Evolutionary conservation across 2,797 vertebrate genomes (phyloP).

Genomic region (Selene dorsalis): DNA sequence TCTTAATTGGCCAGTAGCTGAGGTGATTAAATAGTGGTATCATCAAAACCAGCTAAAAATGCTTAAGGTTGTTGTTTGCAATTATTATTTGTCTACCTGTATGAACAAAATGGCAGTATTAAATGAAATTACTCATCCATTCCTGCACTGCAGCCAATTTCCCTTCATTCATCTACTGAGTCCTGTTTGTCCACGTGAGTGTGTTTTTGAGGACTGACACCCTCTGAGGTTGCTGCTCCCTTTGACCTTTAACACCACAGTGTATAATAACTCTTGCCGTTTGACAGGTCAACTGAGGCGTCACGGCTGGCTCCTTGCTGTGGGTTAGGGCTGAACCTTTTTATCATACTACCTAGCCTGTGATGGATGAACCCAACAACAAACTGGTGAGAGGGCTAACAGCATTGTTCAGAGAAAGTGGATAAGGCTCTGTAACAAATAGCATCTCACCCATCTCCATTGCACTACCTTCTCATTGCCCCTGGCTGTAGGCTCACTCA

Average conservation of each 20-base stretch:
- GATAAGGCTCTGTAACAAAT: slow-evolving; percentile 70
- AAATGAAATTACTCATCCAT: slow-evolving; percentile 27
- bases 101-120: neutral
- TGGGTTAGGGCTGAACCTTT: slow-evolving; percentile 93
- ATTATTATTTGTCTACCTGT: slow-evolving; percentile 2
- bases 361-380: slow-evolving; percentile 89
- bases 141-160: slow-evolving; percentile 31
- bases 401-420: slow-evolving; percentile 59
- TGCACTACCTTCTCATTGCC: slow-evolving; percentile 39
- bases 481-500: slow-evolving; percentile 50
- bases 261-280: slow-evolving; percentile 93
- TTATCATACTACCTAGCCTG: slow-evolving; percentile 88
- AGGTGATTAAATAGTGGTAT: slow-evolving; percentile 21
- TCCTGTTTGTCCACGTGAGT: slow-evolving; percentile 47
- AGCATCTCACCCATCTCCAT: slow-evolving; percentile 55
- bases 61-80: slow-evolving; percentile 11
- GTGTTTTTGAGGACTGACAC: slow-evolving; percentile 72
- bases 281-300: slow-evolving; percentile 97
- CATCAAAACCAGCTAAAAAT: slow-evolving; percentile 29
- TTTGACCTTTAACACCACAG: slow-evolving; percentile 83
- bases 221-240: slow-evolving; percentile 75
- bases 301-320: slow-evolving; percentile 90
- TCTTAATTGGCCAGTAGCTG: slow-evolving; percentile 17
- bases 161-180: slow-evolving; percentile 39
- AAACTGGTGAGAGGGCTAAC: slow-evolving; percentile 63